Evolutionary conservation across 2,797 vertebrate species (phyloP).

Genomic region (Nannoperca obscura): DNA sequence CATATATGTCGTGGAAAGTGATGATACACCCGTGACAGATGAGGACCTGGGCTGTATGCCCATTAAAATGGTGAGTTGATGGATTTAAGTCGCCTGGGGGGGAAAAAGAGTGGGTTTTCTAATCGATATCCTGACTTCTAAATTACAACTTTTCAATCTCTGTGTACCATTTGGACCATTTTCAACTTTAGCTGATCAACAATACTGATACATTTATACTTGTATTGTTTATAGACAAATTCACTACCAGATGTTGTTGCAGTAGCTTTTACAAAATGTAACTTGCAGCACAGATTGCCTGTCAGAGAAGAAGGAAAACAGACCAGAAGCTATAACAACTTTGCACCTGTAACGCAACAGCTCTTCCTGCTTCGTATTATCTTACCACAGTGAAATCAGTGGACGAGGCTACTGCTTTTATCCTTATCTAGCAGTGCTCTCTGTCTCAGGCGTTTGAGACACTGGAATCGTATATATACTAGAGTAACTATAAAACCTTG

Average conservation of each 20-base stretch:
- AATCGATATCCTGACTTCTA: not conserved
- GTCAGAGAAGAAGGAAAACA: conserved; percentile 31
- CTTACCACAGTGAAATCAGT: conserved; percentile 38
- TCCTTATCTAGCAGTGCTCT: conserved; percentile 18
- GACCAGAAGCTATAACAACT: conserved; percentile 4
- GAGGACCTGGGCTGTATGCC: conserved; percentile 90
- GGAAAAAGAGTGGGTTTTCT: not conserved
- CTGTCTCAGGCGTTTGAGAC: not conserved
- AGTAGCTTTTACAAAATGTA: conserved; percentile 1
- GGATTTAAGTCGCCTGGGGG: not conserved
- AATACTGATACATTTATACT: not conserved
- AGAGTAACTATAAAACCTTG: not conserved
- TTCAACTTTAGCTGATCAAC: not conserved
- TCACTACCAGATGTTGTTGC: not conserved
- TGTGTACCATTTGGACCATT: not conserved
- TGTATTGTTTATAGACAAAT: conserved; percentile 1
- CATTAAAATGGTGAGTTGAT: conserved; percentile 96
- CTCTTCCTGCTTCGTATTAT: conserved; percentile 67
- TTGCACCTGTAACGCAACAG: conserved; percentile 21
- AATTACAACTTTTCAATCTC: not conserved
- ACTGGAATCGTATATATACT: not conserved
- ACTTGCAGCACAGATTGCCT: conserved; percentile 15
- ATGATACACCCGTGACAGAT: conserved; percentile 92
- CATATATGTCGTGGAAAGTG: conserved; percentile 97
- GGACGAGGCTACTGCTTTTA: conserved; percentile 18